phyloP scores from a whole-genome alignment of 2,888 invertebrate species.

The Drosophila greeni region DNA sequence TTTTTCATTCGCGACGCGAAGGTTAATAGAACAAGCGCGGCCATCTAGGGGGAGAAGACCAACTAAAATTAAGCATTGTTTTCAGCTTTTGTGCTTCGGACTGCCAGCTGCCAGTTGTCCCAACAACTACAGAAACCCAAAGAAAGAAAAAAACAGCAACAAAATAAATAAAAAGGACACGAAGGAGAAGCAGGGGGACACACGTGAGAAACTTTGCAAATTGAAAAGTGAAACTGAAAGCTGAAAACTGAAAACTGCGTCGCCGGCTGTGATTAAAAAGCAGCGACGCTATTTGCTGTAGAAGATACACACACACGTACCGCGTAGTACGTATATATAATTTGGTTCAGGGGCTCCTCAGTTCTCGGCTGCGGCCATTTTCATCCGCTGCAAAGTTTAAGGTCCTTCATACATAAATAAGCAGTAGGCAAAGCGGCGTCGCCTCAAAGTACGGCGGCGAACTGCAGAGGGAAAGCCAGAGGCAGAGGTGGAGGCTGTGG shows the following conservation, averaged over 20 bases:
- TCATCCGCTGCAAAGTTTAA: conserved; percentile 71
- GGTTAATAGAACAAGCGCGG: conserved; percentile 51
- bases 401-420: conserved; percentile 75
- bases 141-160: conserved; percentile 14
- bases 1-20: conserved; percentile 41
- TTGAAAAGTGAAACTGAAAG: conserved; percentile 42
- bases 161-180: conserved; percentile 17
- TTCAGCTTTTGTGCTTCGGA: conserved; percentile 30
- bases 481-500: conserved; percentile 5
- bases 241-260: conserved; percentile 43
- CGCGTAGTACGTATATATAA: conserved; percentile 23
- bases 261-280: conserved; percentile 65
- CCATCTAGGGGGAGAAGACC: conserved; percentile 27
- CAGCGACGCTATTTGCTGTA: conserved; percentile 42
- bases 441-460: conserved; percentile 63
- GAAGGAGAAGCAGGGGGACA: conserved; percentile 14
- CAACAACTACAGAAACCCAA: conserved; percentile 34
- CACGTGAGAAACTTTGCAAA: conserved; percentile 64
- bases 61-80: conserved; percentile 58
- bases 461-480: conserved; percentile 35
- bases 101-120: conserved; percentile 28
- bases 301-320: conserved; percentile 13
- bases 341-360: conserved; percentile 18
- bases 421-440: conserved; percentile 62
- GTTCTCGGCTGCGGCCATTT: conserved; percentile 55